These are phyloP conservation scores for Drosophila kikkawai DNA, from an alignment of 1,140 invertebrate species.

Conservation along the genomic window DNA sequence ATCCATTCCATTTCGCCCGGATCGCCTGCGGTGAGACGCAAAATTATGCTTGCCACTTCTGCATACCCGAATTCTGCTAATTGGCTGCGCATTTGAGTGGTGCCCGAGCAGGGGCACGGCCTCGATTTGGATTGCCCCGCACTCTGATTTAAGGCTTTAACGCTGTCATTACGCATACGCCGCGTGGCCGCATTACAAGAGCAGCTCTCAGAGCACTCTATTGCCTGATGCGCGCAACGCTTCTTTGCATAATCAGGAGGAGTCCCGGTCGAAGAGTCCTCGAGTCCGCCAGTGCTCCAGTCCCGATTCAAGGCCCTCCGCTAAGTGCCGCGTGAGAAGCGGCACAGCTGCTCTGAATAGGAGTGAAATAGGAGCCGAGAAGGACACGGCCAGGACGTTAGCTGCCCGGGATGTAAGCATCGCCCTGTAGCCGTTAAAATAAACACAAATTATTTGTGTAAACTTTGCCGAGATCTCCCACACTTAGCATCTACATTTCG, in stretches of 20 bases:
- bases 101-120: not conserved
- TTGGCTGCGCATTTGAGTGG: constrained; percentile 54
- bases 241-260: constrained; percentile 76
- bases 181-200: constrained; percentile 49
- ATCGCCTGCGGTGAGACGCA: constrained; percentile 66
- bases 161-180: constrained; percentile 61
- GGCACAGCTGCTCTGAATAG: constrained; percentile 41
- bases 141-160: constrained; percentile 63
- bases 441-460: constrained; percentile 84
- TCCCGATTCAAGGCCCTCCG: constrained; percentile 23
- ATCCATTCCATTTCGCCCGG: constrained; percentile 29
- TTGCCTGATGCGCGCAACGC: constrained; percentile 60
- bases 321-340: constrained; percentile 77
- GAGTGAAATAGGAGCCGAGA: constrained; percentile 33
- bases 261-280: constrained; percentile 28
- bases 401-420: constrained; percentile 26
- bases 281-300: constrained; percentile 13
- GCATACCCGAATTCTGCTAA: constrained; percentile 54
- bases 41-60: constrained; percentile 63
- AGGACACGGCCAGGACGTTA: constrained; percentile 25
- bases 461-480: constrained; percentile 67
- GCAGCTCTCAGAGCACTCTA: constrained; percentile 51
- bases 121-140: constrained; percentile 4
- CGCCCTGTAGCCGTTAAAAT: constrained; percentile 73
- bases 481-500: constrained; percentile 8